These are phyloP conservation scores for Mercenaria mercenaria DNA, from an alignment of 1,140 invertebrate genomes.

Conservation along the genomic window DNA sequence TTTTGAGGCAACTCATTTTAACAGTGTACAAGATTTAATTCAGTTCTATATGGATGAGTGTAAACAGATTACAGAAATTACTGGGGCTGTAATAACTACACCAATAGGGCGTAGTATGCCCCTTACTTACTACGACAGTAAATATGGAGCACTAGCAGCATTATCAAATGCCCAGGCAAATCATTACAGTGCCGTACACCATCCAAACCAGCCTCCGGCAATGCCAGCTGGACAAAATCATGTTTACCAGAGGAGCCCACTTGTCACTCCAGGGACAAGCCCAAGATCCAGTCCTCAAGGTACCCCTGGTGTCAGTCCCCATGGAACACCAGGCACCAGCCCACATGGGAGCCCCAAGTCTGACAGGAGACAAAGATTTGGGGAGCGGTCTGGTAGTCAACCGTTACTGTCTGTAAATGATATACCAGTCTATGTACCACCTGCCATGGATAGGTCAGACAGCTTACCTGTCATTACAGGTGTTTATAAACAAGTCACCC, in stretches of 20 bases:
- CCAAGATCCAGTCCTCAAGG: slow-evolving; percentile 64
- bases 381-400: slow-evolving; percentile 77
- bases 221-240: not conserved
- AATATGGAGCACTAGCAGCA: slow-evolving; percentile 86
- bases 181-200: slow-evolving; percentile 64
- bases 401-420: slow-evolving; percentile 76
- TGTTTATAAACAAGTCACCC: slow-evolving; percentile 34
- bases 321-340: slow-evolving; percentile 67
- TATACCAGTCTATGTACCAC: slow-evolving; percentile 41
- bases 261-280: not conserved
- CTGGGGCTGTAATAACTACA: slow-evolving; percentile 93
- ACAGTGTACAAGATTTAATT: slow-evolving; percentile 96
- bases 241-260: not conserved
- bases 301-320: slow-evolving; percentile 74
- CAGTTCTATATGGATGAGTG: slow-evolving; percentile 97
- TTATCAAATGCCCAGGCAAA: slow-evolving; percentile 64
- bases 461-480: slow-evolving; percentile 77
- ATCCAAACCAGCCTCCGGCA: slow-evolving; percentile 53
- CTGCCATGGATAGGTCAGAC: slow-evolving; percentile 78
- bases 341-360: slow-evolving; percentile 70
- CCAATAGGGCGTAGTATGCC: slow-evolving; percentile 91
- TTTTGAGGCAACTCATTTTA: slow-evolving; percentile 97
- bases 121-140: slow-evolving; percentile 89
- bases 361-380: slow-evolving; percentile 67
- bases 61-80: slow-evolving; percentile 93